phyloP scores from a whole-genome alignment of 2,113 vertebrate genomes.

The Poecilia latipinna region DNA sequence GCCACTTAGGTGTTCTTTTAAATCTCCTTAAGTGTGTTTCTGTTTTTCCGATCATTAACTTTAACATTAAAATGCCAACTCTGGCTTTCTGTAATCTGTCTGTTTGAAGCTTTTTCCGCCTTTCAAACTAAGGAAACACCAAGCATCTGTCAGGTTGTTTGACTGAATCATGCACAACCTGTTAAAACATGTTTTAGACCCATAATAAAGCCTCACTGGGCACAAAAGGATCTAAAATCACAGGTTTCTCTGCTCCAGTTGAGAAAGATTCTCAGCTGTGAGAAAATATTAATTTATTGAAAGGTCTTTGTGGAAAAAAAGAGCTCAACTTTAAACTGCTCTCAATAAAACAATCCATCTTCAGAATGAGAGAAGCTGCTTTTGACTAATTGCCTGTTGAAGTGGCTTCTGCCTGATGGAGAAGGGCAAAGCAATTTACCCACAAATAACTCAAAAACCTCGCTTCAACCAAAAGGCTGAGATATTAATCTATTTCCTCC shows the following conservation, averaged over 20 bases:
- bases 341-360: conserved; percentile 38
- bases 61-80: too few relatives aligned
- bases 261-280: conserved; percentile 5
- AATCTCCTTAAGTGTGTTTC: too few relatives aligned
- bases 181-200: too few relatives aligned
- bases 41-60: too few relatives aligned
- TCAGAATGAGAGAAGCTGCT: conserved; percentile 1
- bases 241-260: conserved; percentile 14
- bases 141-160: too few relatives aligned
- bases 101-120: not conserved
- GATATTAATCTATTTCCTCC: conserved; percentile 54
- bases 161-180: too few relatives aligned
- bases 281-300: conserved; percentile 33
- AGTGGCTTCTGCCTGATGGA: conserved; percentile 29
- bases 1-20: too few relatives aligned
- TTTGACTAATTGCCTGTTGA: conserved; percentile 56
- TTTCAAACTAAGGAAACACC: too few relatives aligned
- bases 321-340: conserved; percentile 7
- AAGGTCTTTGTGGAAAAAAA: conserved; percentile 19
- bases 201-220: too few relatives aligned
- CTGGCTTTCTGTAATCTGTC: too few relatives aligned
- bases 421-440: conserved; percentile 49
- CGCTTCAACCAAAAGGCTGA: conserved; percentile 41
- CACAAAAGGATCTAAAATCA: not conserved
- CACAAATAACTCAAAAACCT: conserved; percentile 51